Evolutionary conservation across 2,888 invertebrate species (phyloP).

Genomic region (Tryphoninae sp.): DNA sequence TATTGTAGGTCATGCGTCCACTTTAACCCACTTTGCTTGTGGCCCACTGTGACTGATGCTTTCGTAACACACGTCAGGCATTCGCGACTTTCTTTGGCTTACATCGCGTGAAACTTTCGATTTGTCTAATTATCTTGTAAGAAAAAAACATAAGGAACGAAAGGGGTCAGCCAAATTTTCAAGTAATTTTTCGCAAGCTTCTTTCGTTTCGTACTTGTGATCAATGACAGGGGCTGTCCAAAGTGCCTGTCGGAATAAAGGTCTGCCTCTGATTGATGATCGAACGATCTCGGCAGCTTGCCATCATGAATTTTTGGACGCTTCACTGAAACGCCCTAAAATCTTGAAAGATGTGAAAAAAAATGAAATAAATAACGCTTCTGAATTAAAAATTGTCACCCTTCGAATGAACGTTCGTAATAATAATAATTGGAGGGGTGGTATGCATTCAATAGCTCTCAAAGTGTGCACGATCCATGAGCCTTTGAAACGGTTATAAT

Average conservation of each 20-base stretch:
- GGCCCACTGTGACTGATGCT: slow-evolving; percentile 16
- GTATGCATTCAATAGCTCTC: neutral
- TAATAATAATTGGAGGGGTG: neutral
- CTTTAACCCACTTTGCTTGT: slow-evolving; percentile 58
- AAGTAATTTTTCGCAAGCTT: neutral
- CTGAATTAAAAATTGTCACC: neutral
- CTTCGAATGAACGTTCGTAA: neutral
- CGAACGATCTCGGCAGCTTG: slow-evolving; percentile 48
- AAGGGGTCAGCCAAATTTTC: slow-evolving; percentile 17
- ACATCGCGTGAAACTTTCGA: neutral
- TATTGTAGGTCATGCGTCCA: slow-evolving; percentile 60
- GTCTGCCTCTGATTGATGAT: slow-evolving; percentile 44
- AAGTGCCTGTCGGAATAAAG: neutral
- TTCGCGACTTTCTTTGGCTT: slow-evolving; percentile 2
- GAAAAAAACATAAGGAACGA: neutral
- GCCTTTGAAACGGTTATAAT: too few relatives aligned
- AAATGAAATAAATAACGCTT: neutral
- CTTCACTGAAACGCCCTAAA: neutral
- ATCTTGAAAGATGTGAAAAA: neutral
- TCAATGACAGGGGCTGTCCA: slow-evolving; percentile 16
- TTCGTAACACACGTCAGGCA: slow-evolving; percentile 13
- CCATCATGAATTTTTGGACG: slow-evolving; percentile 43
- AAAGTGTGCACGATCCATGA: neutral
- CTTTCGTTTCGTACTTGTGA: neutral
- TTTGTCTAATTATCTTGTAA: neutral